Base-by-base conservation (phyloP, 2,888 invertebrate genomes). In the Aleiodes alternator region DNA sequence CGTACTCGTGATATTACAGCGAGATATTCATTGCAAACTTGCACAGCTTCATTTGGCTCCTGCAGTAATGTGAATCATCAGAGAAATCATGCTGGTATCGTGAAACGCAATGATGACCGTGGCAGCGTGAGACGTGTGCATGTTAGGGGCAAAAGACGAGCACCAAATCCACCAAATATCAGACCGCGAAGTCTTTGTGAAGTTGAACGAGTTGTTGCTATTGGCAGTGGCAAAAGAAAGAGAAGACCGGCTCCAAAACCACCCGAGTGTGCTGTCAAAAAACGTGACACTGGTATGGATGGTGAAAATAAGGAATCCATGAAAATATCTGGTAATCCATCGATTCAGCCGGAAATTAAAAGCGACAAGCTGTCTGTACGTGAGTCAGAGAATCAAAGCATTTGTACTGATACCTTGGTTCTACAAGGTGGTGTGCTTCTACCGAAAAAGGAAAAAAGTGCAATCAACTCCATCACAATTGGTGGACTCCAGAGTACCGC, bases 91-190 rank as follows among this genome's bases (percentile, higher is more conserved):
- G 9, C 71, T 4, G 53, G 72, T 9, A 79, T 81, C 7, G 75
- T 83, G 79, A 87, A 88, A 69, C 81, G 84, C 80, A 85, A 88
- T 38, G 89, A 91, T 69, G 90, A 91, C 50, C 90, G 91, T 79
- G 90, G 93, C 57, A 91, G 92, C 80, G 92, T 92, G 77, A 91
- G 92, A 64, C 92, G 92, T 80, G 91, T 93, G 31, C 94, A 95
- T 90, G 95, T 95, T 0, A 94, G 94, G 80, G 95, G 95, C 31
- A 95, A 95, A 87, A 90, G 95, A 69, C 93, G 92, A 84, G 95
- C 95, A 0, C 95, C 95, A 0, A 92, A 91, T 79, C 95, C 95
- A 5, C 95, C 95, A 80, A 80, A 4, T 79, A 82, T 50, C 68
- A 75, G 34, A 50, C 73, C 74, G 1, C 70, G 29, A 70, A 85